phyloP scores from a whole-genome alignment of 2,113 vertebrate genomes.

The Coracopsis vasa region DNA sequence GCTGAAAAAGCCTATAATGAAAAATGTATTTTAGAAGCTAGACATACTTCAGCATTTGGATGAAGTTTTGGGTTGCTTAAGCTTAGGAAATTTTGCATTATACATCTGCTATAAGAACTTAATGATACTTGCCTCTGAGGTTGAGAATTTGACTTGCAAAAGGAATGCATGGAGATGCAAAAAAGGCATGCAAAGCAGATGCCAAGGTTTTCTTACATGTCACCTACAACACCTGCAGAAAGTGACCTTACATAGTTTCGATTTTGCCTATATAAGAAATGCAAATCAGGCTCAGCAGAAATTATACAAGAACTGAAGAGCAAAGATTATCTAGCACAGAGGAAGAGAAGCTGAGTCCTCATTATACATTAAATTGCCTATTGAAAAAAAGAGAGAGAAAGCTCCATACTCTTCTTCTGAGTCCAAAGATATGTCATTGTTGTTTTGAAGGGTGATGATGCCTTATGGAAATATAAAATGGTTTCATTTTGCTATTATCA shows the following conservation, averaged over 20 bases:
- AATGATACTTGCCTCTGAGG: neutral
- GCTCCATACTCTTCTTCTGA: neutral
- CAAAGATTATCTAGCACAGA: neutral
- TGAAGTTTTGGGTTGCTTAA: neutral
- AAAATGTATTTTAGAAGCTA: neutral
- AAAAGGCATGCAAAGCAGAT: neutral
- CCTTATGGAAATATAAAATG: neutral
- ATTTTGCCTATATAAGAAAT: constrained; percentile 11
- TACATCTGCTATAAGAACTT: neutral
- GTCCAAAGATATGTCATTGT: neutral
- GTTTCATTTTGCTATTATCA: neutral
- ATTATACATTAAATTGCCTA: neutral
- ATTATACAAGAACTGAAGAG: neutral
- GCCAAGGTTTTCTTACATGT: neutral
- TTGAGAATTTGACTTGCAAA: neutral
- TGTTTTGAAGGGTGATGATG: neutral
- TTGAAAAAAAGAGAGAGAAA: neutral
- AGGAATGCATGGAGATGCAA: neutral
- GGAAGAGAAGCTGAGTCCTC: neutral
- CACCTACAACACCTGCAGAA: constrained; percentile 5
- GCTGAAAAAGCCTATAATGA: neutral
- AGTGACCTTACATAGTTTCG: neutral
- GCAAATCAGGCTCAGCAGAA: neutral
- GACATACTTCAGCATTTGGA: neutral
- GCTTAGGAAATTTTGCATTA: neutral